Percentiles rank a stretch among this genome's conserved stretches.
These are phyloP conservation scores for Campoletis sonorensis DNA, from an alignment of 1,140 invertebrate species.

Conservation along the genomic window DNA sequence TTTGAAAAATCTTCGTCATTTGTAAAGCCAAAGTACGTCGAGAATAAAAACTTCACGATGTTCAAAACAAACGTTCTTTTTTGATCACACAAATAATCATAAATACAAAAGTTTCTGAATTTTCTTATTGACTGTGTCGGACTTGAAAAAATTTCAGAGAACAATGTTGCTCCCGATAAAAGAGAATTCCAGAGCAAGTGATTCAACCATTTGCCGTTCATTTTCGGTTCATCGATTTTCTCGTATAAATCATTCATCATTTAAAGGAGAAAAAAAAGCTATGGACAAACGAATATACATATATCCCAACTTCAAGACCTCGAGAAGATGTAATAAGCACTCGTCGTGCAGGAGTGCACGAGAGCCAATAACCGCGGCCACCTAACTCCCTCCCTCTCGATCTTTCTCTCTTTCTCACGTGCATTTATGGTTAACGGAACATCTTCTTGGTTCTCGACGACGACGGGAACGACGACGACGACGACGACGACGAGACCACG, in stretches of 20 bases:
- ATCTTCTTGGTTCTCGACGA: constrained; percentile 19
- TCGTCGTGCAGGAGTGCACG: constrained; percentile 34
- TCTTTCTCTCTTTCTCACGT: constrained; percentile 9
- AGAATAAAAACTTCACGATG: too few species aligned
- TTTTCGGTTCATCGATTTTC: too few species aligned
- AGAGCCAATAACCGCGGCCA: constrained; percentile 49
- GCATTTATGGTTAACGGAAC: constrained; percentile 40
- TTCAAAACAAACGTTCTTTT: too few species aligned
- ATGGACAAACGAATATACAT: background rate
- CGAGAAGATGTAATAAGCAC: constrained; percentile 35
- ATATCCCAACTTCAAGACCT: constrained; percentile 4
- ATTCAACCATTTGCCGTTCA: too few species aligned
- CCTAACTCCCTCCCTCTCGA: constrained; percentile 38
- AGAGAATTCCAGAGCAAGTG: too few species aligned
- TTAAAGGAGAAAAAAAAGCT: background rate
- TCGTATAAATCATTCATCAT: background rate
- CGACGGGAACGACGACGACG: background rate
- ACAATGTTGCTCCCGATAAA: too few species aligned
- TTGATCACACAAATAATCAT: too few species aligned
- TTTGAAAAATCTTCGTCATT: too few species aligned
- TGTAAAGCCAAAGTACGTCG: too few species aligned
- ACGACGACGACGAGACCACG: constrained; percentile 27
- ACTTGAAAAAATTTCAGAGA: too few species aligned
- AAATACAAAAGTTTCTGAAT: too few species aligned
- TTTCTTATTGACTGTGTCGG: too few species aligned